Evolutionary conservation across 1,140 invertebrate genomes (phyloP), one percentile per base, ranked within the genome.

Genomic region (Telenomus remus): DNA sequence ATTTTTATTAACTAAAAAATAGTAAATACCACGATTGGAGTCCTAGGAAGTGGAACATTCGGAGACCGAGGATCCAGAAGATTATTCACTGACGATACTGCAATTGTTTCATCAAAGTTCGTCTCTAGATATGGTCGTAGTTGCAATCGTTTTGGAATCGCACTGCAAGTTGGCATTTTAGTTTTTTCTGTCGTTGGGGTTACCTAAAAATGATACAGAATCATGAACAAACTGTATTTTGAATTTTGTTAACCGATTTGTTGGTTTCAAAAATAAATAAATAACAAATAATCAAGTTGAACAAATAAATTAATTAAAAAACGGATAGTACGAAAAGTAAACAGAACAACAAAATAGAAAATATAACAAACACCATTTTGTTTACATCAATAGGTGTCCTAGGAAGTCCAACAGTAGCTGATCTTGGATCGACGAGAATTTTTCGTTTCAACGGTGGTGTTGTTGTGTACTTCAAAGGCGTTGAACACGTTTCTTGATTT

Each of bases 321-420:
- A n/a, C n/a, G n/a, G n/a, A n/a, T n/a, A n/a, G n/a, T n/a, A n/a
- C n/a, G n/a, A n/a, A n/a, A n/a, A n/a, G n/a, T n/a, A n/a, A n/a
- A n/a, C n/a, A n/a, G n/a, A n/a, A n/a, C n/a, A n/a, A n/a, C n/a
- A n/a, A n/a, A n/a, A n/a, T n/a, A n/a, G n/a, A n/a, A 56, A 27
- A 70, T 44, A 54, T 50, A 42, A 7, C 11, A 33, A 13, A 43
- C 39, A 43, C 5, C 10, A 10, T 35, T 50, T 55, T 59, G 8
- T 39, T 55, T 80, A 84, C 84, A 72, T 85, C 78, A 35, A 86
- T 85, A 9, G 85, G 85, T 9, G 85, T 86, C 37, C 85, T 78
- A 12, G n/a, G n/a, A 54, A 86, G 85, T 47, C 79, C 84, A 43
- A 60, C 6, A 35, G 80, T 77, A 12, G 73, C 65, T 35, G 85